Evolutionary conservation across 2,888 invertebrate species (phyloP), one percentile per base, ranked within the genome.

Genomic region (Orchesella flavescens): DNA sequence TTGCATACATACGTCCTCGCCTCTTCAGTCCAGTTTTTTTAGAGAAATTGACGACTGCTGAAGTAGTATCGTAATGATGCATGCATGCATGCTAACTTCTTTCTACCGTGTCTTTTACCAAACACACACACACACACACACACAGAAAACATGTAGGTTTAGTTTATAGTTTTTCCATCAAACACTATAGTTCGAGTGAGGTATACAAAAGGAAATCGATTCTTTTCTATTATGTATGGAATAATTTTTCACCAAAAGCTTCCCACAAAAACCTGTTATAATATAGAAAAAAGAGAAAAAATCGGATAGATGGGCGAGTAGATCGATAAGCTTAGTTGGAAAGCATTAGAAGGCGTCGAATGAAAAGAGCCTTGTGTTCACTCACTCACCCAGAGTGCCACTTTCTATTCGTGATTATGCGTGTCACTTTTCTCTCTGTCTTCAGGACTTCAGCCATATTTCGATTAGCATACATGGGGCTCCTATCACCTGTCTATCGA

Each of bases 191-290:
- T 19, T 9, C 2, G 63, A 57, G 10, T 57, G 15, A 53, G n/a
- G n/a, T n/a, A 53, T 24, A 61, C 75, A 73, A 76, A 66, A 74
- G 72, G 66, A 78, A 85, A 85, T 85, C 85, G 83, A 85, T 85
- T 83, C 83, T 57, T 46, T 76, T 85, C 83, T 79, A 83, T 83
- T 83, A 83, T 85, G 83, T 72, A 83, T 83, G 80, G 72, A 79
- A 73, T 73, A 85, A 81, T 85, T 83, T 85, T 85, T 80, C 85
- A 85, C 73, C 66, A 68, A 71, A 80, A 82, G 61, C 61, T 49
- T 61, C 49, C 55, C 55, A 55, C 68, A 61, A 65, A 17, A 74
- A 66, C 24, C 72, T 12, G 24, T 9, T 43, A 57, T 44, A 55
- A 69, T 19, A 79, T 34, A 78, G 1, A 53, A 61, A n/a, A 43